These are phyloP conservation scores for Diarsia mendica DNA, from an alignment of 2,888 invertebrate genomes.

Conservation along the genomic window DNA sequence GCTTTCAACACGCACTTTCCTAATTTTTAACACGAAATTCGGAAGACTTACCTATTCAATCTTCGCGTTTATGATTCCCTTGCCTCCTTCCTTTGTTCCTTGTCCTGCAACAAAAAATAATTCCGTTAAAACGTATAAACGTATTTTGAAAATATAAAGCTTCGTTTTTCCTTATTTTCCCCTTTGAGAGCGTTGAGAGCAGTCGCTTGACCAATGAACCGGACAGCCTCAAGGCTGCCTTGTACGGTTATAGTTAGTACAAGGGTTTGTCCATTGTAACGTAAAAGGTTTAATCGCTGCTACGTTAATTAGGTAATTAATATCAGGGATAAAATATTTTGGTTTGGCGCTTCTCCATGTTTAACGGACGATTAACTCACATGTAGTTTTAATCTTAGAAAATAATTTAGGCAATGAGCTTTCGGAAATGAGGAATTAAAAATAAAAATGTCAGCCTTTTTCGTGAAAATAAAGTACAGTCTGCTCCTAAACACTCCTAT, in stretches of 20 bases:
- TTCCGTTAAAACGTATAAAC: slow-evolving; percentile 26
- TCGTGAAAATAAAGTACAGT: not conserved
- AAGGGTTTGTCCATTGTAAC: slow-evolving; percentile 37
- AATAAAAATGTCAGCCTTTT: not conserved
- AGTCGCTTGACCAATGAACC: slow-evolving; percentile 56
- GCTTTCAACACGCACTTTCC: slow-evolving; percentile 33
- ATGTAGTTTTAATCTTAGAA: not conserved
- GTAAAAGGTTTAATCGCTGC: slow-evolving; percentile 49
- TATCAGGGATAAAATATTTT: slow-evolving; percentile 54
- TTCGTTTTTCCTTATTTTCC: slow-evolving; percentile 42
- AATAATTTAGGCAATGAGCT: not conserved
- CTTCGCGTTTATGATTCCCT: slow-evolving; percentile 40
- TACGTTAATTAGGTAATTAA: slow-evolving; percentile 41
- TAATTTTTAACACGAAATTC: slow-evolving; percentile 44
- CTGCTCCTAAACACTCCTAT: not conserved
- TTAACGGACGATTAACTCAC: slow-evolving; percentile 6
- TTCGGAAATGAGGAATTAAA: not conserved
- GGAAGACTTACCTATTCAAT: slow-evolving; percentile 60
- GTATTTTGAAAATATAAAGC: slow-evolving; percentile 37
- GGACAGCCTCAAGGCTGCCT: slow-evolving; percentile 43
- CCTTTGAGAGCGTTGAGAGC: slow-evolving; percentile 55
- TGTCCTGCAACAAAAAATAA: slow-evolving; percentile 59
- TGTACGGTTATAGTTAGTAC: slow-evolving; percentile 39
- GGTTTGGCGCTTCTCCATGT: slow-evolving; percentile 21
- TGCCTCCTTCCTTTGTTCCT: slow-evolving; percentile 29